These are phyloP conservation scores for Australoheros scitulus DNA, from an alignment of 2,113 vertebrate species.

Conservation along the genomic window DNA sequence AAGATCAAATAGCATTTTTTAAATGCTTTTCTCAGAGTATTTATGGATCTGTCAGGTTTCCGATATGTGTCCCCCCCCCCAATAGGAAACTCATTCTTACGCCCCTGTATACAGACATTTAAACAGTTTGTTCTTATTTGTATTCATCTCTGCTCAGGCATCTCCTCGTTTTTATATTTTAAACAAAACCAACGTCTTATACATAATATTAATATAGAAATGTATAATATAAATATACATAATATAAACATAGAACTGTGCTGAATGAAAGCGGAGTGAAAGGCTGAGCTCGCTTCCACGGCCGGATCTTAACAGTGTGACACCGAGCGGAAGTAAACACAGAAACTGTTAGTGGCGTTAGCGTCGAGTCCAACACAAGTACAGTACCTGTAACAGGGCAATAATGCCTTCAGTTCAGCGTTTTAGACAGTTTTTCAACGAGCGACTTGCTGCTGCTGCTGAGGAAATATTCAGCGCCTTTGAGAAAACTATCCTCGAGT, in stretches of 20 bases:
- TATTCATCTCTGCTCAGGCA: not conserved
- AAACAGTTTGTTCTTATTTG: too few species aligned
- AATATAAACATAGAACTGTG: not conserved
- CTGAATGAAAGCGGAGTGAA: not conserved
- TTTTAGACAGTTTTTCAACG: slow-evolving; percentile 25
- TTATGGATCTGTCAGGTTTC: too few species aligned
- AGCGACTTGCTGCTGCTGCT: slow-evolving; percentile 38
- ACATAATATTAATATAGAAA: not conserved
- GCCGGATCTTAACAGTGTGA: slow-evolving; percentile 7
- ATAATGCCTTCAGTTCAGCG: slow-evolving; percentile 9
- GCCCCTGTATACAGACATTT: too few species aligned
- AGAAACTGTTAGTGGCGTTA: not conserved
- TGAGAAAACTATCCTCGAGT: slow-evolving; percentile 23
- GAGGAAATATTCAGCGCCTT: slow-evolving; percentile 42
- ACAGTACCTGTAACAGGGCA: not conserved
- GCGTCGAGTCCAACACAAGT: accelerated
- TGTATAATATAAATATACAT: not conserved
- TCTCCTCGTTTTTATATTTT: not conserved
- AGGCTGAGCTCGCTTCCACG: not conserved
- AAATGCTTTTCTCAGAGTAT: too few species aligned
- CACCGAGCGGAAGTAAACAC: slow-evolving; percentile 9
- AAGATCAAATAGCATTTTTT: too few species aligned
- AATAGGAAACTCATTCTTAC: too few species aligned
- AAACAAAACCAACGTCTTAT: not conserved
- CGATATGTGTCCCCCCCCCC: too few species aligned